Evolutionary conservation across 2,797 vertebrate genomes (phyloP).

Genomic region (Pterois miles): DNA sequence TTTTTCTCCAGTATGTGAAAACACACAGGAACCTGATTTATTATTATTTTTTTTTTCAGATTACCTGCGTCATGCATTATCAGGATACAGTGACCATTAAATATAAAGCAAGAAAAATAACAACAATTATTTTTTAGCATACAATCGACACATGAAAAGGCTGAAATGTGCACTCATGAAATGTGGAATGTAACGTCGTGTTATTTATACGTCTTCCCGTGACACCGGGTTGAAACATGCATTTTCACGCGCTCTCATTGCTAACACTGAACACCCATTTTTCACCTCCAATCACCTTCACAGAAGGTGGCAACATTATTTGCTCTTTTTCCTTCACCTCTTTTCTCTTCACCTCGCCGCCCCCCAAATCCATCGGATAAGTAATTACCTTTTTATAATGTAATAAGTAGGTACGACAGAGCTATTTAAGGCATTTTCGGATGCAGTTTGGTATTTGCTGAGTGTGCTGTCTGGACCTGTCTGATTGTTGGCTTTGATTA

Average conservation of each 20-base stretch:
- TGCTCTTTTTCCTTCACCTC: not conserved
- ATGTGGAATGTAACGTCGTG: no score
- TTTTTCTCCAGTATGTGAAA: no score
- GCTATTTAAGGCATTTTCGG: conserved; percentile 55
- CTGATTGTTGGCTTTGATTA: conserved; percentile 72
- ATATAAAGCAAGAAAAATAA: no score
- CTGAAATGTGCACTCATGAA: no score
- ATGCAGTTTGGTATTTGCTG: conserved; percentile 39
- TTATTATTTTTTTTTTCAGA: no score
- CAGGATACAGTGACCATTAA: no score
- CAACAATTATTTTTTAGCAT: no score
- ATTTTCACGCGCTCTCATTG: not conserved
- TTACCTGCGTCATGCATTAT: no score
- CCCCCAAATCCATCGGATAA: conserved; percentile 36
- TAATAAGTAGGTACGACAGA: conserved; percentile 57
- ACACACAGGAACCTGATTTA: no score
- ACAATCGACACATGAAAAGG: no score
- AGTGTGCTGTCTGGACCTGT: conserved; percentile 66
- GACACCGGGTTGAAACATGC: not conserved
- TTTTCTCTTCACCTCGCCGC: not conserved
- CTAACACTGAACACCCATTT: not conserved
- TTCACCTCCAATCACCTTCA: not conserved
- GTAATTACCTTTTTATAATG: conserved; percentile 26
- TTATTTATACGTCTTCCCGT: no score
- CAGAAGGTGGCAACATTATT: not conserved